These are phyloP conservation scores for Schlechtendalia chinensis DNA, from an alignment of 1,140 invertebrate genomes.

Conservation along the genomic window DNA sequence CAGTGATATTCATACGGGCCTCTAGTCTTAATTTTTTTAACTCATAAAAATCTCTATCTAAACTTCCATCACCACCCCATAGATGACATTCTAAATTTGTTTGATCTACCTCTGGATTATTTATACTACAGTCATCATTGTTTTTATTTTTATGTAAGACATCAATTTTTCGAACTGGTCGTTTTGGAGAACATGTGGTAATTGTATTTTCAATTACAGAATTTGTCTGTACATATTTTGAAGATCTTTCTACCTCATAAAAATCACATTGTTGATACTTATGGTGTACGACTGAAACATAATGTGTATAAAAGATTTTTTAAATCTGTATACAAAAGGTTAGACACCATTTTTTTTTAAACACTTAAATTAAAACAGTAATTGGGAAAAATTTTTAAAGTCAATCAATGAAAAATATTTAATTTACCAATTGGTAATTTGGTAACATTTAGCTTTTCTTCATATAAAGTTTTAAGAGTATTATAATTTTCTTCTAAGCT, in stretches of 20 bases:
- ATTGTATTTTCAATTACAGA: not conserved
- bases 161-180: not conserved
- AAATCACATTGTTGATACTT: constrained; percentile 29
- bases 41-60: constrained; percentile 16
- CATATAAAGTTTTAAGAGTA: constrained; percentile 16
- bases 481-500: constrained; percentile 14
- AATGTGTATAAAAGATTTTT: not conserved
- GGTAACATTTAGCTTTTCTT: not conserved
- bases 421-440: constrained; percentile 14
- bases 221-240: constrained; percentile 24
- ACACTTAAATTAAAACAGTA: too few species aligned
- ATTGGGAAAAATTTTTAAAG: too few species aligned
- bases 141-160: not conserved
- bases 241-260: not conserved
- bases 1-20: constrained; percentile 1
- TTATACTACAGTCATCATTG: not conserved
- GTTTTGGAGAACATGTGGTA: not conserved
- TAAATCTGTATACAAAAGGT: too few species aligned
- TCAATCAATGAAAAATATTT: not conserved
- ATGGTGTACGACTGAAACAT: constrained; percentile 13
- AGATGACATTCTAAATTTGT: not conserved
- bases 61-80: not conserved
- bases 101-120: not conserved
- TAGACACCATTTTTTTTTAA: too few species aligned
- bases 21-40: constrained; percentile 21